Evolutionary conservation across 2,888 invertebrate genomes (phyloP).

Genomic region (Acronicta leporina): DNA sequence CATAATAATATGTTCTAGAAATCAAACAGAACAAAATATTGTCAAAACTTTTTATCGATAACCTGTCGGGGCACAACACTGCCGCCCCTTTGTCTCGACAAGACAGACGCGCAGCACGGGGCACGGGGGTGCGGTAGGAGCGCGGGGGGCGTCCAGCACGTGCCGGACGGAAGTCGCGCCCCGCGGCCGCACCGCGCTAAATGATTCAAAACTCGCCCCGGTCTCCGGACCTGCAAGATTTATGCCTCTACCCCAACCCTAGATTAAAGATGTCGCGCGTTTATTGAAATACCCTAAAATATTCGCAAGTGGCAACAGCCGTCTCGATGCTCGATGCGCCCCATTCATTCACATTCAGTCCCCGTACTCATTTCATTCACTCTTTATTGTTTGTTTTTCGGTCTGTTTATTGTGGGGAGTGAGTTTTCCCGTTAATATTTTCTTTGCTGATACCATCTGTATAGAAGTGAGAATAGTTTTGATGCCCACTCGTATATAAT

Average conservation of each 20-base stretch:
- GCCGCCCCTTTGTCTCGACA: constrained; percentile 88
- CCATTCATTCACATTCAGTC: constrained; percentile 77
- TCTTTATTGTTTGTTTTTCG: constrained; percentile 82
- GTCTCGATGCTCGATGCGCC: constrained; percentile 33
- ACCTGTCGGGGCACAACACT: constrained; percentile 64
- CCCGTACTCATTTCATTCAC: constrained; percentile 80
- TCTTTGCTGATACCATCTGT: constrained; percentile 55
- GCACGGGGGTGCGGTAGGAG: constrained; percentile 56
- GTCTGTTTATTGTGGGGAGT: constrained; percentile 71
- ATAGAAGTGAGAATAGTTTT: constrained; percentile 47
- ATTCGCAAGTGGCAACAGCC: constrained; percentile 49
- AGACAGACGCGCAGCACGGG: constrained; percentile 84
- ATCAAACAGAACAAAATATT: too few relatives aligned
- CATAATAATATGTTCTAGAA: too few relatives aligned
- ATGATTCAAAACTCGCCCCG: constrained; percentile 87
- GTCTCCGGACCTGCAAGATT: constrained; percentile 86
- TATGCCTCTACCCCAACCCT: constrained; percentile 87
- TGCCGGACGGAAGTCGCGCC: constrained; percentile 88
- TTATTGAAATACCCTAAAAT: constrained; percentile 87
- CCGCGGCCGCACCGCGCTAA: constrained; percentile 83
- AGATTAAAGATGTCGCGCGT: constrained; percentile 89
- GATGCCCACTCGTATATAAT: constrained; percentile 8
- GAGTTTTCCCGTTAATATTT: constrained; percentile 67
- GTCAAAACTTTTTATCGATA: constrained; percentile 48
- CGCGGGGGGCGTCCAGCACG: constrained; percentile 74